A percentile compares a stretch with the other conserved stretches of the same genome.
Evolutionary conservation across 2,888 invertebrate species (phyloP).

Genomic region (Chymomyza fuscimana): DNA sequence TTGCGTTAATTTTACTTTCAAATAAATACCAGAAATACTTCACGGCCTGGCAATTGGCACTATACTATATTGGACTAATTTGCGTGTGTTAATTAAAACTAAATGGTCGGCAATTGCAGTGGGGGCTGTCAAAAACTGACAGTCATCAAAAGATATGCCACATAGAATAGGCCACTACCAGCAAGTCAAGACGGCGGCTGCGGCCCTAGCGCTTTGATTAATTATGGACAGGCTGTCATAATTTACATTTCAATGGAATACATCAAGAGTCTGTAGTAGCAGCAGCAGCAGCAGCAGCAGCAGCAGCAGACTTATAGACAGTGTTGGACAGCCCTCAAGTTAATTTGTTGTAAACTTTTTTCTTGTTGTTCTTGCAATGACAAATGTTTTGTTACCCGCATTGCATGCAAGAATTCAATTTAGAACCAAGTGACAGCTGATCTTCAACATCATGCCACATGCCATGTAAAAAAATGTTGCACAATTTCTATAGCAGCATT

Average conservation of each 20-base stretch:
- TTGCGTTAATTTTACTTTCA: conserved; percentile 61
- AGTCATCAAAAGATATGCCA: not conserved
- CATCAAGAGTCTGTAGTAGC: conserved; percentile 3
- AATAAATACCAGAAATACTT: conserved; percentile 60
- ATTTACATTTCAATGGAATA: conserved; percentile 57
- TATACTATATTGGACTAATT: conserved; percentile 40
- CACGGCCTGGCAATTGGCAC: conserved; percentile 22
- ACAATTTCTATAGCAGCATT: conserved; percentile 28
- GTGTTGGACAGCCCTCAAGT: conserved; percentile 39
- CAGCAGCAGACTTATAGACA: conserved; percentile 14
- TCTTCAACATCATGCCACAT: conserved; percentile 4
- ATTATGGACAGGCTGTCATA: conserved; percentile 71
- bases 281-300: not conserved
- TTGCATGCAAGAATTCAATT: conserved; percentile 63
- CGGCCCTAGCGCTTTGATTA: conserved; percentile 73
- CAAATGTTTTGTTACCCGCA: conserved; percentile 15
- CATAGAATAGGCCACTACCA: not conserved
- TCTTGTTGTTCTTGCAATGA: conserved; percentile 24
- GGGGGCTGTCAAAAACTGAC: conserved; percentile 5
- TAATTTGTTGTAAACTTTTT: conserved; percentile 47
- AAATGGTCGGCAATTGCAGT: conserved; percentile 39
- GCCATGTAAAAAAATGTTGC: conserved; percentile 43
- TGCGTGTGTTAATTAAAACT: conserved; percentile 69
- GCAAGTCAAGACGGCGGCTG: conserved; percentile 8
- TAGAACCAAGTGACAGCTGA: not conserved